Evolutionary conservation across 1,140 invertebrate genomes (phyloP).

Genomic region (Samia ricini): DNA sequence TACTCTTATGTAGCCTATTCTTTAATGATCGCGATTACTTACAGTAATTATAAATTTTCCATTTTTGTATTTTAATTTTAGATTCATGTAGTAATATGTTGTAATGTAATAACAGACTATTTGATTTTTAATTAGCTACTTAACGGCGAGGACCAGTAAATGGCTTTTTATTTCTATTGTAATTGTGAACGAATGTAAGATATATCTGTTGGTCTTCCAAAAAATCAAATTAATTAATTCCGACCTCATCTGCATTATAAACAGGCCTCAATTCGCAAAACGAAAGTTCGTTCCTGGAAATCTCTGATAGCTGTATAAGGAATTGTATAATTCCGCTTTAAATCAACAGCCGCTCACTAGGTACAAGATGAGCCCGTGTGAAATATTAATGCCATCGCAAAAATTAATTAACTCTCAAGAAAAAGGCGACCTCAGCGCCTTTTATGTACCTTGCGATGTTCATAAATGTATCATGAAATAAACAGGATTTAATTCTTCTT

Average conservation of each 20-base stretch:
- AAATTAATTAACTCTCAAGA: constrained; percentile 11
- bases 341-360: not conserved
- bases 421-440: not conserved
- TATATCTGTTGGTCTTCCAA: too few relatives aligned
- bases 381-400: constrained; percentile 7
- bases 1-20: too few relatives aligned
- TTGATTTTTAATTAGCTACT: too few relatives aligned
- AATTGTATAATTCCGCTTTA: constrained; percentile 10
- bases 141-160: too few relatives aligned
- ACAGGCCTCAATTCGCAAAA: not conserved
- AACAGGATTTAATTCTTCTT: not conserved
- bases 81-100: too few relatives aligned
- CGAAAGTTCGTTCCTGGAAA: constrained; percentile 14
- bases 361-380: not conserved
- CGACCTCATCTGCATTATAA: not conserved
- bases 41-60: too few relatives aligned
- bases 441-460: not conserved
- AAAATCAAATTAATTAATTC: too few relatives aligned
- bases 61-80: too few relatives aligned
- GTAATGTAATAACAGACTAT: too few relatives aligned
- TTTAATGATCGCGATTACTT: too few relatives aligned
- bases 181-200: too few relatives aligned
- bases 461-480: constrained; percentile 1
- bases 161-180: too few relatives aligned
- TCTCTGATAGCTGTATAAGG: not conserved